A percentile compares a stretch with the other conserved stretches of the same genome.
Conservation (phyloP, 2,113 vertebrate species). For the Turnix velox region DNA sequence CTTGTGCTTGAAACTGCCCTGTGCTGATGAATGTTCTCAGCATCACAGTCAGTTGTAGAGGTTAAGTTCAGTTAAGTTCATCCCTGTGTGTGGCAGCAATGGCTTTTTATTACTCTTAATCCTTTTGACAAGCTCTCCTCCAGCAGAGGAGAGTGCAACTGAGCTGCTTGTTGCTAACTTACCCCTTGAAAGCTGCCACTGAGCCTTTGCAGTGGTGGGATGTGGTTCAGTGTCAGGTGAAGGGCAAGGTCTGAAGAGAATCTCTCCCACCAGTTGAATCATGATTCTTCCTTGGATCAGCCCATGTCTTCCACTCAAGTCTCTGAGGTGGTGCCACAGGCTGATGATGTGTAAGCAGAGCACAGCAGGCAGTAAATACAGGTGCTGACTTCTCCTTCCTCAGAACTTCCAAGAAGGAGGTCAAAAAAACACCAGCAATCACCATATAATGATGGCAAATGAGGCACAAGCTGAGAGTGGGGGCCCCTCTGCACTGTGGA, state of each 20-base stretch:
- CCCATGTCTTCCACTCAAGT: not conserved
- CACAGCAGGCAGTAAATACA: too few relatives aligned
- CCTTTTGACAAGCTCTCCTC: not conserved
- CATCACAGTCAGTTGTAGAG: not conserved
- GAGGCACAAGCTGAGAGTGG: not conserved
- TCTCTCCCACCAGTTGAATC: not conserved
- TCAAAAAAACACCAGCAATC: not conserved
- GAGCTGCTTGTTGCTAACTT: not conserved
- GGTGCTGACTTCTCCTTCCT: not conserved
- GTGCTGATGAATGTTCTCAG: not conserved
- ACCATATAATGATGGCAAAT: not conserved
- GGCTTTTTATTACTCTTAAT: not conserved
- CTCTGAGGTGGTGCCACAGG: not conserved
- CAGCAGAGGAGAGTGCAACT: accelerated
- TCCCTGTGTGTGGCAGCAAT: accelerated
- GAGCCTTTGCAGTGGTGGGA: not conserved
- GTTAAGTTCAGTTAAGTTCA: not conserved
- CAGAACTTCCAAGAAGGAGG: not conserved
- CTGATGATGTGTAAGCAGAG: not conserved
- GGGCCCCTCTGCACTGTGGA: not conserved
- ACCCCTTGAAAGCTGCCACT: not conserved
- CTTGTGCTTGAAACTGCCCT: not conserved
- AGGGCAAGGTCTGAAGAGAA: accelerated
- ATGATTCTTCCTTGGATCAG: not conserved
- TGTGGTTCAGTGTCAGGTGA: not conserved